Evolutionary conservation across 2,888 invertebrate species (phyloP), one percentile per base, ranked within the genome.

Genomic region (Meta bourneti): DNA sequence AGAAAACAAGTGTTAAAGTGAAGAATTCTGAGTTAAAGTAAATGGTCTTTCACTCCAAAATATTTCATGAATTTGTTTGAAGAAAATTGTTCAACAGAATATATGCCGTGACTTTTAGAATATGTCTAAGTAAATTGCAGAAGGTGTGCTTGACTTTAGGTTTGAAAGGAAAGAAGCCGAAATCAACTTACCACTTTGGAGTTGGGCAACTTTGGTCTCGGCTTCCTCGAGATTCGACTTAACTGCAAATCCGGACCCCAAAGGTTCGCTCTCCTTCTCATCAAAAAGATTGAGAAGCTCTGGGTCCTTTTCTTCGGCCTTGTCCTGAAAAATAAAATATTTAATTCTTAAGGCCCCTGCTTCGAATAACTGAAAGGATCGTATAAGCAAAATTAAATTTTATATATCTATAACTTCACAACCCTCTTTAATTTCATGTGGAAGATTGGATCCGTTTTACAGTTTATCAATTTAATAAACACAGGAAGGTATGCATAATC

Each of bases 251-350:
- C 95, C 95, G 16, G 94, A 94, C 89, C 95, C 95, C 89, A 95
- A 94, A 61, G 61, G 61, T 79, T 95, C 94, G 82, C 94, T 94
- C 93, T 95, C 95, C 90, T 95, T 95, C 86, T 95, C 95, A 51
- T 94, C 94, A 94, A 95, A 95, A 93, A 94, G 93, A 83, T 90
- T 93, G 82, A 90, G 84, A 71, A 93, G 84, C 85, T 93, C 93
- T 61, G 87, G 87, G 85, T 93, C 93, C 91, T 94, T 95, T 92
- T 95, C 95, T 93, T 95, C 94, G 78, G 94, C 94, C 90, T 94
- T 94, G 51, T 94, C 94, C 95, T 95, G 93, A 72, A 90, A 93
- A 51, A 89, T 52, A 83, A 74, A 74, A 78, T 5, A 92, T 6
- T 78, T 52, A 48, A 69, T 20, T 81, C 19, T 34, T 70, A 49